Percentiles rank a stretch among this genome's conserved stretches.
phyloP scores from a whole-genome alignment of 2,888 invertebrate species.

The Erebia palarica region DNA sequence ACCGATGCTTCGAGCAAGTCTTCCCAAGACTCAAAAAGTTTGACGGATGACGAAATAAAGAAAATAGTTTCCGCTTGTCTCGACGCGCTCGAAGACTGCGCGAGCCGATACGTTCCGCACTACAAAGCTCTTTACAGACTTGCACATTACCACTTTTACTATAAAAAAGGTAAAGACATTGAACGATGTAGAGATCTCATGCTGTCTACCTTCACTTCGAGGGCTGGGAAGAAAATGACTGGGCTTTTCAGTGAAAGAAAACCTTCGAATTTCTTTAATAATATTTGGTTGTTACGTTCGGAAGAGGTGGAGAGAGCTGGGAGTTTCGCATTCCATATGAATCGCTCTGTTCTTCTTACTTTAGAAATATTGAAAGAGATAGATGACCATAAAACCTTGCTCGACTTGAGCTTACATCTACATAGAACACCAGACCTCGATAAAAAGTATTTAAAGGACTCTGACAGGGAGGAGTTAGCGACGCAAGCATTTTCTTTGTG shows the following conservation, averaged over 20 bases:
- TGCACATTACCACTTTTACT: constrained; percentile 91
- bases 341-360: constrained; percentile 90
- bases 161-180: constrained; percentile 85
- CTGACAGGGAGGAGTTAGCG: constrained; percentile 90
- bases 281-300: constrained; percentile 95
- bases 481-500: constrained; percentile 90
- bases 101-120: constrained; percentile 93
- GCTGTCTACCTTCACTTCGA: constrained; percentile 86
- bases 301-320: constrained; percentile 96
- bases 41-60: constrained; percentile 80
- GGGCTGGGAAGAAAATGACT: constrained; percentile 85
- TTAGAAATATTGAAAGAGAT: constrained; percentile 91
- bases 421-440: constrained; percentile 91
- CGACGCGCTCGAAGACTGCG: constrained; percentile 91
- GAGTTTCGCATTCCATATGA: constrained; percentile 95
- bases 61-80: constrained; percentile 86
- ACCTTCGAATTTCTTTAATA: constrained; percentile 94
- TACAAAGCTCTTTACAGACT: constrained; percentile 96
- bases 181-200: constrained; percentile 87
- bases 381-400: constrained; percentile 89
- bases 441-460: constrained; percentile 93
- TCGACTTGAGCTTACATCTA: constrained; percentile 90
- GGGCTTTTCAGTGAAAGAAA: constrained; percentile 94
- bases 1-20: constrained; percentile 79
- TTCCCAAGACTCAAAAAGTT: constrained; percentile 59